Base-by-base conservation (phyloP, 2,797 vertebrate genomes). In the Scarus forsteni region DNA sequence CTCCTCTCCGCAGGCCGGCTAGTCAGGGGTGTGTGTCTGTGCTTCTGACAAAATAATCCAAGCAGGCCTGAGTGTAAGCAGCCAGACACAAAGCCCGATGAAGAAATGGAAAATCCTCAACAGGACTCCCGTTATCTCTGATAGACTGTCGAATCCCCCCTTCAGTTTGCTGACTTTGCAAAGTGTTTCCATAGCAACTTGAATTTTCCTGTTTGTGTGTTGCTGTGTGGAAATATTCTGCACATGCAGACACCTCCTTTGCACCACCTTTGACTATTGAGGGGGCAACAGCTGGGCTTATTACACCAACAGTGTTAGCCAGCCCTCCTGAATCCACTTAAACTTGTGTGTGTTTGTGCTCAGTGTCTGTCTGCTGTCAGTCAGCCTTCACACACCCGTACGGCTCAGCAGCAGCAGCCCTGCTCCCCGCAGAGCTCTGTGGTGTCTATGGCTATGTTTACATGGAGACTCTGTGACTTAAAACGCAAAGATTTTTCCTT, bases 11-110 rank as follows among this genome's bases (percentile, higher is more conserved):
- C 70, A 14, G 66, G 34, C 68, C 15, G 52, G 27, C 35, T 56
- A 36, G 53, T 73, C 11, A 39, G 59, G 60, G 68, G 67, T 68
- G 71, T 78, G 52, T 54, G 50, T 83, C 70, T 81, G 78, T 54
- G 70, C 70, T 77, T 78, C 81, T 89, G 81, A 79, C 69, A 65
- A 66, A 86, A 85, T 89, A 84, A 87, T 91, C 87, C 75, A 70
- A 0, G 2, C 74, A 8, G 66, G 74, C 66, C 13, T 6, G 46
- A 44, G 69, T 87, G 70, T 75, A 60, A 80, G 84, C 77, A 79
- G 60, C 75, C 84, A 82, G 83, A 89, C 90, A 89, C 84, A 91
- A 90, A 91, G 86, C 77, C 73, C 52, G 44, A 56, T 60, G 66
- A 83, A 60, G 65, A 58, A 66, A 79, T 45, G 61, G 63, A 67